Conservation (phyloP, 2,797 vertebrate species). For the Capromys pilorides region DNA sequence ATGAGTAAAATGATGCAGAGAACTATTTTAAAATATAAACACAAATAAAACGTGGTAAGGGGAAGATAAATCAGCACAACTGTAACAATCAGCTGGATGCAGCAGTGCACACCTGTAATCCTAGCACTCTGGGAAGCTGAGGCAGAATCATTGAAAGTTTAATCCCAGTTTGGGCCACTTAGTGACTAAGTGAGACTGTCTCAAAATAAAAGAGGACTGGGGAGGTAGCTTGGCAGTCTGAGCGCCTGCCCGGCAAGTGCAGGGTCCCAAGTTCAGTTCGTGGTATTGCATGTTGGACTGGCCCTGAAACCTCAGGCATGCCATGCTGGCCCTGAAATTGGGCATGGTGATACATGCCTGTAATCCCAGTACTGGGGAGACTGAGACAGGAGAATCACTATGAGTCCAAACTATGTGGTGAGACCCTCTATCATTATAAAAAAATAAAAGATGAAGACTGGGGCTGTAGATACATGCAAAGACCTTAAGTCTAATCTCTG, state of each 20-base stretch:
- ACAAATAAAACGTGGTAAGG: not conserved
- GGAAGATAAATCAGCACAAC: not conserved
- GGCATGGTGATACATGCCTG: no score
- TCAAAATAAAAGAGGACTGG: not conserved
- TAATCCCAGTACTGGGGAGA: no score
- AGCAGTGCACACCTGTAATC: not conserved
- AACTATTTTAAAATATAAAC: constrained; percentile 56
- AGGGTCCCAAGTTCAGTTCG: no score
- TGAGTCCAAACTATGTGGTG: no score
- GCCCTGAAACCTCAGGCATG: no score
- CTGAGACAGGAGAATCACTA: no score
- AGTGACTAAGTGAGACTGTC: not conserved
- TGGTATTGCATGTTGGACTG: no score
- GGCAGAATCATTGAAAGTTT: not conserved
- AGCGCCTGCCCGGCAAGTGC: no score
- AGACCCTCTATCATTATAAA: no score
- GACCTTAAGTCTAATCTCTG: not conserved
- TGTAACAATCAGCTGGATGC: not conserved
- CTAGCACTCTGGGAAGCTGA: not conserved
- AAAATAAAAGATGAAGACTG: not conserved
- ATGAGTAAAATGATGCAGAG: not conserved
- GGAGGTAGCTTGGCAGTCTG: no score
- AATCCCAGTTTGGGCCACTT: not conserved
- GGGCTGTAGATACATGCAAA: not conserved
- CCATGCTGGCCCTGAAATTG: no score